Evolutionary conservation across 2,888 invertebrate genomes (phyloP).

Genomic region (Diplolepis rosae): DNA sequence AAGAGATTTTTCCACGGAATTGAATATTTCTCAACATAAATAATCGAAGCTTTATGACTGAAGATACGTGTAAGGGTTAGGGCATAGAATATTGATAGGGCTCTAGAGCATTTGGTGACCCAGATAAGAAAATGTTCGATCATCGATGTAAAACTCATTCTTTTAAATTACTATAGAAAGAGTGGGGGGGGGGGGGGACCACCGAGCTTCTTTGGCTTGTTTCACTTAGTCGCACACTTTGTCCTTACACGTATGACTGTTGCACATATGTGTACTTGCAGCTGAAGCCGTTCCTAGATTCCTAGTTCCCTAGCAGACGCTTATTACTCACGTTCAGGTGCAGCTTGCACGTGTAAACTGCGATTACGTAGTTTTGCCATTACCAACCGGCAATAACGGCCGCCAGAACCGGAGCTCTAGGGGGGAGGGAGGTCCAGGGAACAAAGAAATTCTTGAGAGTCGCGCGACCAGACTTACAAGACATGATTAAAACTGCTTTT

Average conservation of each 20-base stretch:
- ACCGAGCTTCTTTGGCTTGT: background rate
- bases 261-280: slow-evolving; percentile 1
- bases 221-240: slow-evolving; percentile 30
- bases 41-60: background rate
- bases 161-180: background rate
- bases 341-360: slow-evolving; percentile 64
- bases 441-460: slow-evolving; percentile 66
- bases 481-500: slow-evolving; percentile 36
- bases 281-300: slow-evolving; percentile 49
- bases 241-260: slow-evolving; percentile 44
- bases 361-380: slow-evolving; percentile 61
- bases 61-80: background rate
- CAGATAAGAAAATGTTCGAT: background rate
- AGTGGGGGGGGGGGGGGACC: no score
- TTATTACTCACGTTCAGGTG: slow-evolving; percentile 69
- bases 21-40: background rate
- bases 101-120: background rate
- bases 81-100: background rate
- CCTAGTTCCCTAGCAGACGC: slow-evolving; percentile 48
- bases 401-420: slow-evolving; percentile 3
- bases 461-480: slow-evolving; percentile 47
- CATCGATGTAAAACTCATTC: background rate
- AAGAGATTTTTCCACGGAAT: no score
- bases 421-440: slow-evolving; percentile 46
- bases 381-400: slow-evolving; percentile 38